These are phyloP conservation scores for Anoplopoma fimbria DNA, from an alignment of 2,113 vertebrate species.

Conservation along the genomic window DNA sequence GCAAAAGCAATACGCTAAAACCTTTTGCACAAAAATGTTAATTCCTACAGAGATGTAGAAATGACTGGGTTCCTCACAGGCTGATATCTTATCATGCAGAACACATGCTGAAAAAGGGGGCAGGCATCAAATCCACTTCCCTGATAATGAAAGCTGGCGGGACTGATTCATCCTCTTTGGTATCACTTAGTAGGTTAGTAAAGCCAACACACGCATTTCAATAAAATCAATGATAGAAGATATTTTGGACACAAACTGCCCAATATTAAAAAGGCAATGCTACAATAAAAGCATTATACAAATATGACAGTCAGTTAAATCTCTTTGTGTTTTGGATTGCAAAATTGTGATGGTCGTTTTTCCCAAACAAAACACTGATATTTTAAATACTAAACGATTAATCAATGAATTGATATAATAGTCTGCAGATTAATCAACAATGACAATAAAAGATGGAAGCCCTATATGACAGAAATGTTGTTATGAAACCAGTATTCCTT, in stretches of 20 bases:
- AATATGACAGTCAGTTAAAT: background rate
- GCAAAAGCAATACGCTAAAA: background rate
- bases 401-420: background rate
- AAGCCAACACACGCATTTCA: constrained; percentile 12
- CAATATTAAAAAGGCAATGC: background rate
- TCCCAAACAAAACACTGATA: background rate
- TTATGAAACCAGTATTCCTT: background rate
- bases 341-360: background rate
- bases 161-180: constrained; percentile 41
- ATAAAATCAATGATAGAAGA: constrained; percentile 3
- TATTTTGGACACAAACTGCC: background rate
- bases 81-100: constrained; percentile 35
- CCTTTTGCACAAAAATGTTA: background rate
- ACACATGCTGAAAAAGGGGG: background rate
- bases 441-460: background rate
- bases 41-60: background rate
- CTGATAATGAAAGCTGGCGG: constrained; percentile 30
- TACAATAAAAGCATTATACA: background rate
- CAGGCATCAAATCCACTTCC: constrained; percentile 56
- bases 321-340: background rate
- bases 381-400: background rate
- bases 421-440: background rate
- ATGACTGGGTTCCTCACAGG: constrained; percentile 8
- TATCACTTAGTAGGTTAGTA: background rate
- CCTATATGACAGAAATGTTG: too few relatives aligned